Percentiles rank a stretch among this genome's conserved stretches.
These are phyloP conservation scores for Paedocypris sp. DNA, from an alignment of 2,113 vertebrate genomes.

Conservation along the genomic window DNA sequence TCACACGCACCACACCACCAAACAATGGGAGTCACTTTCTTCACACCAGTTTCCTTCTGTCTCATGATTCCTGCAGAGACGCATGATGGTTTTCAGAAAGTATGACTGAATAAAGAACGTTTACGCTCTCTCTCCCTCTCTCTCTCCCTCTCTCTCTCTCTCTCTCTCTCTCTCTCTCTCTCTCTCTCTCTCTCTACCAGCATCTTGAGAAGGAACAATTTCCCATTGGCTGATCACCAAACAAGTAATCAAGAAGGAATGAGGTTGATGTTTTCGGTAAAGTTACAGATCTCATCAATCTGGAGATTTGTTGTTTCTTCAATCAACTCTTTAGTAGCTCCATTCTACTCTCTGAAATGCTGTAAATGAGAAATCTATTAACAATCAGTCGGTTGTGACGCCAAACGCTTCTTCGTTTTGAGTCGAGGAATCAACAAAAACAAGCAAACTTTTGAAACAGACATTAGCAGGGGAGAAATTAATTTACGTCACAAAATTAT, in stretches of 20 bases:
- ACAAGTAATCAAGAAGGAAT: not conserved
- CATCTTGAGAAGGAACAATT: not conserved
- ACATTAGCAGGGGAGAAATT: too few relatives aligned
- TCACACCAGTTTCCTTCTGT: not conserved
- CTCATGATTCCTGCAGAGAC: constrained; percentile 9
- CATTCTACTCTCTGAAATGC: too few relatives aligned
- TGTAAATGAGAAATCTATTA: too few relatives aligned
- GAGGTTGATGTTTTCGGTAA: not conserved
- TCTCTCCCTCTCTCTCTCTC: not conserved
- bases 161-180: not conserved
- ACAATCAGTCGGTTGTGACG: too few relatives aligned
- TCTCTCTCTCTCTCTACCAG: not conserved
- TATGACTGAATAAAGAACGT: constrained; percentile 1
- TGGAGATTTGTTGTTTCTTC: not conserved
- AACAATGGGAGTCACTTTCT: constrained; percentile 4
- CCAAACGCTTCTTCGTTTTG: too few relatives aligned
- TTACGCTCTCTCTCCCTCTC: not conserved
- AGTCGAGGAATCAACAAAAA: too few relatives aligned
- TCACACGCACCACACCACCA: not conserved
- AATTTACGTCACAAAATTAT: too few relatives aligned
- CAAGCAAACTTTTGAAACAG: too few relatives aligned
- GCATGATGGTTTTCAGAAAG: not conserved
- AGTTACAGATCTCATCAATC: not conserved
- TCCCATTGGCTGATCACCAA: not conserved
- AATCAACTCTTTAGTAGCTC: constrained; percentile 17